Evolutionary conservation across 2,888 invertebrate genomes (phyloP), one percentile per base, ranked within the genome.

Genomic region (Lithophane leautieri): DNA sequence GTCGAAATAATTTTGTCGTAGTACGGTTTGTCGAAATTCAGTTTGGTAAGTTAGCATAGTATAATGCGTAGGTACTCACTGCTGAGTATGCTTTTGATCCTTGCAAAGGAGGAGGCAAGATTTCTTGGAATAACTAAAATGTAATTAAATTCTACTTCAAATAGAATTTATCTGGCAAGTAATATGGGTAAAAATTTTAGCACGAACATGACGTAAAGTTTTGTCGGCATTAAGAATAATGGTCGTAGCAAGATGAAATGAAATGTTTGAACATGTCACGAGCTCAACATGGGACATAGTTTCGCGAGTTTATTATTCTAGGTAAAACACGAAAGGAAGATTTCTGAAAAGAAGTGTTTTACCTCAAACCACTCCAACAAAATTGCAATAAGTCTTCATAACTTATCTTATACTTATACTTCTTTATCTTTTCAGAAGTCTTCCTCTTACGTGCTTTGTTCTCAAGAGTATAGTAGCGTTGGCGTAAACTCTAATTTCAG

Each of bases 391-490:
- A 50, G 19, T 56, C 7, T 52, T 28, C 25, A 73, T n/a, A n/a
- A n/a, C n/a, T n/a, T n/a, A n/a, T n/a, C n/a, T n/a, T n/a, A n/a
- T n/a, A n/a, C n/a, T n/a, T n/a, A n/a, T n/a, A n/a, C n/a, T n/a
- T n/a, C n/a, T n/a, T 73, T 73, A 19, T 34, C 3, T 14, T 58
- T 77, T 58, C 50, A 12, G 4, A 14, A 60, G 11, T 12, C 2
- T 44, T 34, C n/a, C 12, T 7, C 25, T 25, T 34, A 25, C 22
- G 25, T 25, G 22, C 19, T 74, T 61, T n/a, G 52, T 62, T n/a
- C 34, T 44, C 50, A 60, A 50, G 50, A 73, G 58, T 73, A 42
- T 72, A 22, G 47, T 28, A 44, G 61, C 14, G 28, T 44, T 76
- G 50, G 16, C n/a, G 22, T 25, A 47, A 56, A 22, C 3, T 28